These are phyloP conservation scores for Cephus nigrinus DNA, from an alignment of 2,888 invertebrate genomes.

Conservation along the genomic window DNA sequence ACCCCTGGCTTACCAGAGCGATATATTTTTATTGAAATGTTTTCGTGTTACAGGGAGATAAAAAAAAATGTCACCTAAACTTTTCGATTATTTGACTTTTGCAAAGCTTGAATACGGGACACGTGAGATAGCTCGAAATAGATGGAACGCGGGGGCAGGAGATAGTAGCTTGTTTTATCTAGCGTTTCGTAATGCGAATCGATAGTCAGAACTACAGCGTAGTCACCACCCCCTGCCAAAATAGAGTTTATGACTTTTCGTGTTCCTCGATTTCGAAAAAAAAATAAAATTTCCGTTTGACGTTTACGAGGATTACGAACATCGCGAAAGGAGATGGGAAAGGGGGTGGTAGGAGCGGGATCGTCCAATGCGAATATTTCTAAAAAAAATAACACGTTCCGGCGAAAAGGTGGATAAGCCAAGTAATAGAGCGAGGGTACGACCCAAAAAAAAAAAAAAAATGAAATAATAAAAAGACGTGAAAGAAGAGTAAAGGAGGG, in stretches of 20 bases:
- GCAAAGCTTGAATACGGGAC: not conserved
- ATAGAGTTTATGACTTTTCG: not conserved
- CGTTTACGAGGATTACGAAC: not conserved
- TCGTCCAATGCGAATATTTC: not conserved
- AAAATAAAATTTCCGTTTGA: not conserved
- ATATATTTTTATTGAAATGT: not conserved
- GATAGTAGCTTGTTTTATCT: not conserved
- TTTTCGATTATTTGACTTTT: not conserved
- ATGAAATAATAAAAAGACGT: slow-evolving; percentile 9
- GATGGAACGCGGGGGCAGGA: not conserved
- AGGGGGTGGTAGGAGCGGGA: not conserved
- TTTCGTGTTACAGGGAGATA: not conserved
- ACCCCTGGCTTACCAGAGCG: not conserved
- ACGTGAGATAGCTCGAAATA: not conserved
- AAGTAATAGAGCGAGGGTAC: not conserved
- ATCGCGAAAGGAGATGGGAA: not conserved
- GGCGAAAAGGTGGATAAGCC: not conserved
- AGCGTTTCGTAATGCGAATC: not conserved
- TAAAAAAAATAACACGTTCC: not conserved
- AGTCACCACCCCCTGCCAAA: not conserved
- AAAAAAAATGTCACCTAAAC: not conserved
- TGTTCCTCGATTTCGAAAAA: too few species aligned
- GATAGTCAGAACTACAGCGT: not conserved
- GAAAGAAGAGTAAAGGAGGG: slow-evolving; percentile 17
- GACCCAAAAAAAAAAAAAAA: not conserved